Evolutionary conservation across 1,140 invertebrate genomes (phyloP), one percentile per base, ranked within the genome.

Genomic region (Tachypleus tridentatus): DNA sequence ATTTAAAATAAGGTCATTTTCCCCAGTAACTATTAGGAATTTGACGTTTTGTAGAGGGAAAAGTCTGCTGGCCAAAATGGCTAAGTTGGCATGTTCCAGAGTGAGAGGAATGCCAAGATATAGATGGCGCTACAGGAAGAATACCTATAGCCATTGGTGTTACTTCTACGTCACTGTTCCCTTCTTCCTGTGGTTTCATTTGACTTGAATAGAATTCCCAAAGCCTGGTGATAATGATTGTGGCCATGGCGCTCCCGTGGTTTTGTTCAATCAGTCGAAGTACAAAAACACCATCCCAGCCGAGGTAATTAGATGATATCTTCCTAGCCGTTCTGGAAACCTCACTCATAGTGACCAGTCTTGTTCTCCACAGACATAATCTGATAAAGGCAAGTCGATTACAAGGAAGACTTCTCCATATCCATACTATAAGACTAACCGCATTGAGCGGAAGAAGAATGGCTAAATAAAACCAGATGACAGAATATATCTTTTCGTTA

Each of bases 401-500:
- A 66, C 73, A 75, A 7, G 70, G 71, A 64, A 75, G 74, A 49
- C 70, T 73, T 4, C 76, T 74, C 72, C 79, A 80, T 57, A 77
- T 62, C 77, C 77, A 79, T 48, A 74, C 71, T 5, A 76, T 61
- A 54, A 78, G 70, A 52, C 71, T 72, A 64, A 75, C 68, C 52
- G 74, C 69, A 61, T 78, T 77, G 51, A 77, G 70, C 8, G 76
- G 76, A 52, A 77, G 69, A n/a, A 77, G 65, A 61, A 77, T 67
- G 8, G 75, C 77, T 56, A 77, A 71, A 70, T 75, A 78, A 66
- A 78, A 78, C 77, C 77, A 78, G 57, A 78, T 72, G 61, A 78
- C 74, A 3, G 74, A 74, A 65, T 80, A 81, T 63, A 82, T 81
- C 70, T 82, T 82, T 71, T 81, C 80, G 70, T 81, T 81, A 73